Conservation (phyloP, 2,113 vertebrate genomes). For the Lethenteron reissneri region DNA sequence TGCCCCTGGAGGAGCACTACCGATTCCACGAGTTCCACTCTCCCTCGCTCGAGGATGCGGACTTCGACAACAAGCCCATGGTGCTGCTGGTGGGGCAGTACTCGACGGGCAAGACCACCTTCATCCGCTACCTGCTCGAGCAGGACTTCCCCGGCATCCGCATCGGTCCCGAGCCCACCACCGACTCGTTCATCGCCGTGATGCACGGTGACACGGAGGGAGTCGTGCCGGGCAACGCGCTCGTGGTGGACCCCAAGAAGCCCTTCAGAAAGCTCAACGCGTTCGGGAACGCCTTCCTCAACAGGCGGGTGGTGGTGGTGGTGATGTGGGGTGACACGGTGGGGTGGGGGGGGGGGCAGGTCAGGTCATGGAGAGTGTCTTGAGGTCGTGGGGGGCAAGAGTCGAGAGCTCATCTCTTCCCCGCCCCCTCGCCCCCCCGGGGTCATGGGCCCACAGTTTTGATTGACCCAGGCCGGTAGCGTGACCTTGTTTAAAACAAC, state of each 20-base stretch:
- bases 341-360: constrained; percentile 17
- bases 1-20: constrained; percentile 50
- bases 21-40: constrained; percentile 70
- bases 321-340: constrained; percentile 22
- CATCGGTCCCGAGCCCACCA: constrained; percentile 69
- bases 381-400: constrained; percentile 23
- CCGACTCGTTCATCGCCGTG: constrained; percentile 68
- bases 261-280: constrained; percentile 78
- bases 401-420: constrained; percentile 24
- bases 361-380: constrained; percentile 21
- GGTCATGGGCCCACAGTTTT: too few relatives aligned
- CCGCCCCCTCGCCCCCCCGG: constrained; percentile 8
- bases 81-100: constrained; percentile 75
- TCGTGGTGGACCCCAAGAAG: constrained; percentile 66
- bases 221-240: constrained; percentile 54
- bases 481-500: too few relatives aligned
- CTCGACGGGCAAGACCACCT: constrained; percentile 74
- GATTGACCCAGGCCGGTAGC: not conserved
- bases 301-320: constrained; percentile 30
- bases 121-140: constrained; percentile 73
- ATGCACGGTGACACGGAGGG: constrained; percentile 59
- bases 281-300: constrained; percentile 71
- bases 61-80: constrained; percentile 80
- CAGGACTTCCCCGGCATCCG: constrained; percentile 67
- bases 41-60: constrained; percentile 47